Base-by-base conservation (phyloP, 1,140 invertebrate species). In the Acromyrmex heyeri region DNA sequence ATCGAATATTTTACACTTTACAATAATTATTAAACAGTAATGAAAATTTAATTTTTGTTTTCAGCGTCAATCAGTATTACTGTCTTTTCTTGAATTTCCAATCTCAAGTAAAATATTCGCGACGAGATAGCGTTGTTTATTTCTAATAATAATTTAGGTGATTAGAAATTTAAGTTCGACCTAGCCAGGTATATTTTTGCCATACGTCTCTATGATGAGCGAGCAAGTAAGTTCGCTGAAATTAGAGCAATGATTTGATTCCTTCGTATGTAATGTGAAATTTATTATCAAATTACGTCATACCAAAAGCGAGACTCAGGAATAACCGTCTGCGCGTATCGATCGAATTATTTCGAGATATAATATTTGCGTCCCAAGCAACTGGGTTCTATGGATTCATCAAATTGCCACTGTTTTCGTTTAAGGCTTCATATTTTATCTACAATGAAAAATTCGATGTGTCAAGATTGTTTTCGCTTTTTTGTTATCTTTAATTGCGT, bases 291-390 rank as follows among this genome's bases (percentile, higher is more conserved):
- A 77, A 77, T 76, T 77, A 34, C 18, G 34, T 61, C 55, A 12
- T 78, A 16, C 27, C 27, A 38, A 44, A 44, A 78, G 24, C 38
- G 44, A 21, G 2, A 50, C 14, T 78, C 44, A 34, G 6, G 6
- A 73, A 85, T 85, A 85, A 85, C 81, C 77, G 70, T 78, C 48
- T 85, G 55, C 30, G 34, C 67, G 21, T 73, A 85, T 76, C 70
- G 73, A 77, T 61, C 44, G 44, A 30, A 62, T 50, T 85, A 76
- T 85, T 85, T 78, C 38, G 38, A 85, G 73, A 61, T 21, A 24
- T 72, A 81, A 81, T 24, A 48, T 16, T 76, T 59, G 27, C 24
- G 24, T 76, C 16, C 44, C 14, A 27, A n/a, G 24, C 48, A 78
- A 78, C 6, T 77, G 57, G 24, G 61, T 78, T 64, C 7, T 30